These are phyloP conservation scores for Meloidogyne hapla DNA, from an alignment of 1,140 invertebrate species.

Conservation along the genomic window DNA sequence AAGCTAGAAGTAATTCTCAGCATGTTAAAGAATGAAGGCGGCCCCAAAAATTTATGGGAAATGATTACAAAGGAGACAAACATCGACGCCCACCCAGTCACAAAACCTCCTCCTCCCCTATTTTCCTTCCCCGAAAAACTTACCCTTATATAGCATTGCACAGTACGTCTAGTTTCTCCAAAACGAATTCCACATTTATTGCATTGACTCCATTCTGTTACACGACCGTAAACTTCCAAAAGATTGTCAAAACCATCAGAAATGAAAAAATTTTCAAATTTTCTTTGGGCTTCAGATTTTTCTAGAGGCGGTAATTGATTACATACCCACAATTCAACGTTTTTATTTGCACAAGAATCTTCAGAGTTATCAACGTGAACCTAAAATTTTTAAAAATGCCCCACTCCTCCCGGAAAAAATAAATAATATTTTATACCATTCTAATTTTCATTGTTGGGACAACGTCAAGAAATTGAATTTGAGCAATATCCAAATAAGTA, in stretches of 20 bases:
- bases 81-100: too few relatives aligned
- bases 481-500: background rate
- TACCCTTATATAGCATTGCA: conserved; percentile 21
- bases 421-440: background rate
- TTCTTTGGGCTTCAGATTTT: background rate
- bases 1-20: too few relatives aligned
- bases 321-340: background rate
- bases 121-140: too few relatives aligned
- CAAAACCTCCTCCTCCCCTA: too few relatives aligned
- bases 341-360: background rate
- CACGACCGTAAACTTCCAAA: conserved; percentile 15
- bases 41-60: too few relatives aligned
- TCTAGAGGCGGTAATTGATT: background rate
- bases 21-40: too few relatives aligned
- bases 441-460: background rate
- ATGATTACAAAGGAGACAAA: too few relatives aligned
- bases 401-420: too few relatives aligned
- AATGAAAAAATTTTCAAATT: background rate
- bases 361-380: background rate
- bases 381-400: background rate
- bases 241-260: background rate
- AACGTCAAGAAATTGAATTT: background rate
- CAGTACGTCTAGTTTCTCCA: conserved; percentile 14
- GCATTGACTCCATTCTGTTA: conserved; percentile 25
- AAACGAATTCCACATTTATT: conserved; percentile 11